phyloP scores from a whole-genome alignment of 2,888 invertebrate species.

The Lasioglossum calceatum region DNA sequence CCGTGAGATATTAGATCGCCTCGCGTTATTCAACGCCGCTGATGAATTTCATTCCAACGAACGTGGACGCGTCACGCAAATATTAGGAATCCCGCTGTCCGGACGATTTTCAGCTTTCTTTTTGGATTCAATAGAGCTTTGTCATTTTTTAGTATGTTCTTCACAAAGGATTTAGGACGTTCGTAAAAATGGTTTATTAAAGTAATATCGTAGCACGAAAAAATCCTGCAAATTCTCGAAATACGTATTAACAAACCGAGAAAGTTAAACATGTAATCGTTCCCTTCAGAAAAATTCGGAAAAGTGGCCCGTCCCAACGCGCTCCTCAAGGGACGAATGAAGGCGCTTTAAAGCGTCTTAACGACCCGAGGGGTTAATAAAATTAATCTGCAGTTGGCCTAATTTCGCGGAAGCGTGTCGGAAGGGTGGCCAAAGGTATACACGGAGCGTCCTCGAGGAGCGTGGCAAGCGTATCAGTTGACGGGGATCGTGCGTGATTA shows the following conservation, averaged over 20 bases:
- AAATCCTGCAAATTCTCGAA: background rate
- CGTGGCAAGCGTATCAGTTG: background rate
- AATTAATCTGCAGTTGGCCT: background rate
- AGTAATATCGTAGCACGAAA: background rate
- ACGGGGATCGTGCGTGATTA: constrained; percentile 57
- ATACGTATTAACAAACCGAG: background rate
- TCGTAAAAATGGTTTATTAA: background rate
- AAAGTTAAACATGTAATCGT: background rate
- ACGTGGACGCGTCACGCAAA: background rate
- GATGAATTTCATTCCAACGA: background rate
- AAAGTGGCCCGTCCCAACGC: background rate
- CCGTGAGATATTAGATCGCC: background rate
- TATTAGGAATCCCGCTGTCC: background rate
- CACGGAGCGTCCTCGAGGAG: background rate
- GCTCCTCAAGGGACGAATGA: background rate
- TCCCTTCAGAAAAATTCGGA: background rate
- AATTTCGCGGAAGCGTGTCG: background rate
- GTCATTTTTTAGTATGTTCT: background rate
- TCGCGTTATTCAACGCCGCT: background rate
- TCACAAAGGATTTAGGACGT: background rate
- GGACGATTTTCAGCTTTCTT: background rate
- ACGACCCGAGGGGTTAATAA: constrained; percentile 4
- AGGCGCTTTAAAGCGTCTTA: background rate
- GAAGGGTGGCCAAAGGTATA: background rate
- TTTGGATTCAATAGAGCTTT: background rate